Percentiles rank a stretch among this genome's conserved stretches.
These are phyloP conservation scores for Isurus oxyrinchus DNA, from an alignment of 2,113 vertebrate species.

Conservation along the genomic window DNA sequence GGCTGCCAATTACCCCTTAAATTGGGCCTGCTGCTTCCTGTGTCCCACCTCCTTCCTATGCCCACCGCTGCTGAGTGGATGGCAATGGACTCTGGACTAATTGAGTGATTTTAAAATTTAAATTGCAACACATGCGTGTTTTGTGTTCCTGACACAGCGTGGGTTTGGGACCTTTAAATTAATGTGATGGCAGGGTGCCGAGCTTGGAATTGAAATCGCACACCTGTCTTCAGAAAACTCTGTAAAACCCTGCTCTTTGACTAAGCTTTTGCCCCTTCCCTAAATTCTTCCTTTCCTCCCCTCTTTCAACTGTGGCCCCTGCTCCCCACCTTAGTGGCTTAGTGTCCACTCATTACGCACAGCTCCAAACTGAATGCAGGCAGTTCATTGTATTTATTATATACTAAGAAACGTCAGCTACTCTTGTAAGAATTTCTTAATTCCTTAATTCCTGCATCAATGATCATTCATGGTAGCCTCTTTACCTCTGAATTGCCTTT, in stretches of 20 bases:
- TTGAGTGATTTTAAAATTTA: no score
- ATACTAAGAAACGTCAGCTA: neutral
- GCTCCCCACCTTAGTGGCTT: neutral
- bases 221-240: neutral
- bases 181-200: no score
- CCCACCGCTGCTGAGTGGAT: no score
- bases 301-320: no score
- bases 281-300: neutral
- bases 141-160: no score
- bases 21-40: no score
- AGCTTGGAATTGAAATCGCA: no score
- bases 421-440: neutral
- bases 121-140: no score
- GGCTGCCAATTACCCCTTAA: no score
- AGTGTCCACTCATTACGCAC: neutral
- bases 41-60: no score
- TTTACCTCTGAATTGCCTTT: neutral
- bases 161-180: no score
- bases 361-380: neutral
- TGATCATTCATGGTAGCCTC: neutral
- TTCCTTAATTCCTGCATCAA: neutral
- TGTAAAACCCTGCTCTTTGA: neutral
- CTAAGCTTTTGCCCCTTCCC: neutral
- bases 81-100: no score
- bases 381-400: neutral